Percentiles rank a stretch among this genome's conserved stretches.
These are phyloP conservation scores for Lytechinus pictus DNA, from an alignment of 35 echinoderm and acorn worm species.

Conservation along the genomic window DNA sequence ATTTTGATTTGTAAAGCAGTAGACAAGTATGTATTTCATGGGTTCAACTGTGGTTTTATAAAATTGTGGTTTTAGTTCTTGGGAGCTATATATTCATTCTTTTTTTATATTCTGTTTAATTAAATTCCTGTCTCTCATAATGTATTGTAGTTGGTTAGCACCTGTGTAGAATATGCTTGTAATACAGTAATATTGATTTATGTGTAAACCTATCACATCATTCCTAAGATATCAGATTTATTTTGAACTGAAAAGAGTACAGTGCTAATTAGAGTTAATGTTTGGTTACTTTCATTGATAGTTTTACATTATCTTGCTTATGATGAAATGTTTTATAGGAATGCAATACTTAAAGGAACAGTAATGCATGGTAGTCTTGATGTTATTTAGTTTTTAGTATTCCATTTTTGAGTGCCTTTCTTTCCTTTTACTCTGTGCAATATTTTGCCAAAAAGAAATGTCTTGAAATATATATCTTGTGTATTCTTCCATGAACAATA, in stretches of 20 bases:
- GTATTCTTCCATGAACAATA: conserved; percentile 25
- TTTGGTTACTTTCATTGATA: neutral
- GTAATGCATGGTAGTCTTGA: neutral
- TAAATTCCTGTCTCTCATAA: too few species aligned
- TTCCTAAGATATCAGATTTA: neutral
- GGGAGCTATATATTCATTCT: too few species aligned
- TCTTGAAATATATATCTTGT: conserved; percentile 9
- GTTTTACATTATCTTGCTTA: neutral
- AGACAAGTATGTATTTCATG: too few species aligned
- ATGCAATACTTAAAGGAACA: neutral
- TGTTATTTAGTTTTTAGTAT: neutral
- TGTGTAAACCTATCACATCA: neutral
- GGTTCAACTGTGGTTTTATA: too few species aligned
- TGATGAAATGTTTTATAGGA: neutral
- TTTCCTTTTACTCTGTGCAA: conserved; percentile 25
- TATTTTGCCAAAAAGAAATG: conserved; percentile 27
- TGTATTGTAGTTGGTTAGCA: neutral
- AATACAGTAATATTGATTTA: neutral
- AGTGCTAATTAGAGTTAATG: neutral
- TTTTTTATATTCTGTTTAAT: too few species aligned
- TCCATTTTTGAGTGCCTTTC: conserved; percentile 22
- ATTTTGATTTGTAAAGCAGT: too few species aligned
- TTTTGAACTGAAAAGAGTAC: neutral
- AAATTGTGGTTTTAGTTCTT: too few species aligned
- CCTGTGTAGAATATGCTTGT: neutral